A percentile compares a stretch with the other conserved stretches of the same genome.
Evolutionary conservation across 2,888 invertebrate species (phyloP).

Genomic region (Drosophila antonietae): DNA sequence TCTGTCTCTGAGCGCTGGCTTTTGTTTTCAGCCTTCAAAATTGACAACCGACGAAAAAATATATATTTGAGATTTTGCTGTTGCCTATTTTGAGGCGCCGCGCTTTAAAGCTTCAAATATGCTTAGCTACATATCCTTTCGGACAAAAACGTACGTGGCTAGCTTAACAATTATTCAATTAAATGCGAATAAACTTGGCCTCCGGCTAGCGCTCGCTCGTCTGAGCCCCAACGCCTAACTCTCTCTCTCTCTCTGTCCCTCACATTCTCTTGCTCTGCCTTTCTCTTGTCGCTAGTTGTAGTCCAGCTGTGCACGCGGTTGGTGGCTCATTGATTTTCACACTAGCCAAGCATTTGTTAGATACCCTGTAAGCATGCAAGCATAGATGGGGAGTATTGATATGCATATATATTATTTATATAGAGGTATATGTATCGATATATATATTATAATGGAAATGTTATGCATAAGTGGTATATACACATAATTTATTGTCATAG

Average conservation of each 20-base stretch:
- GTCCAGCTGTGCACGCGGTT: conserved; percentile 40
- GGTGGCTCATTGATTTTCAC: conserved; percentile 71
- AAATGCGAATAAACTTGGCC: conserved; percentile 83
- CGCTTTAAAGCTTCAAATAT: conserved; percentile 30
- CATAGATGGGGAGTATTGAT: not conserved
- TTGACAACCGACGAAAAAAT: conserved; percentile 1
- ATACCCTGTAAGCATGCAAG: conserved; percentile 23
- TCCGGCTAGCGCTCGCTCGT: conserved; percentile 14
- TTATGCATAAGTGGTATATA: too few species aligned
- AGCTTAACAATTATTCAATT: conserved; percentile 84
- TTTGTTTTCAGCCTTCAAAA: conserved; percentile 19
- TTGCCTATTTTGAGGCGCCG: conserved; percentile 55
- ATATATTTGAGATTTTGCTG: conserved; percentile 6
- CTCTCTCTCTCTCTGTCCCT: not conserved
- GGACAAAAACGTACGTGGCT: conserved; percentile 74
- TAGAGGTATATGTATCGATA: not conserved
- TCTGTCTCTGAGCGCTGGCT: conserved; percentile 19
- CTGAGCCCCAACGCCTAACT: not conserved
- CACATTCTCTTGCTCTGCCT: not conserved
- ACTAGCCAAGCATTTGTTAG: conserved; percentile 57
- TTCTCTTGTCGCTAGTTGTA: conserved; percentile 8
- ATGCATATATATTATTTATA: not conserved
- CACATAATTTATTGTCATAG: too few species aligned
- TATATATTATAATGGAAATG: too few species aligned
- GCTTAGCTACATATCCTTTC: conserved; percentile 26